phyloP scores from a whole-genome alignment of 2,888 invertebrate species.

The Acronicta psi region DNA sequence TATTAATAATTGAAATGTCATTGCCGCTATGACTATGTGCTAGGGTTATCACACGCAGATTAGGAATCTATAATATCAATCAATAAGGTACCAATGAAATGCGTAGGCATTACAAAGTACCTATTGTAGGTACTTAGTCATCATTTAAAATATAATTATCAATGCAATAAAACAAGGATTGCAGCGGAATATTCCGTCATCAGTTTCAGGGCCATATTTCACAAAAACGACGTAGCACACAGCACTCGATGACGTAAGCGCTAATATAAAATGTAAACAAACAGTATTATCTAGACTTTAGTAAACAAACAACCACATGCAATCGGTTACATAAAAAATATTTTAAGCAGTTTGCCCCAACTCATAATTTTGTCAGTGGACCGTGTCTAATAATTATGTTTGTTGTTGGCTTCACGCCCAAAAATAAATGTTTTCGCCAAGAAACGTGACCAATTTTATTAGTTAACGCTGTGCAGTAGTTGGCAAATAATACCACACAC shows the following conservation, averaged over 20 bases:
- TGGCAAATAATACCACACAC: slow-evolving; percentile 54
- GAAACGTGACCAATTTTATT: slow-evolving; percentile 70
- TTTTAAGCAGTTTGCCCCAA: slow-evolving; percentile 4
- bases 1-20: too few species aligned
- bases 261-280: slow-evolving; percentile 36
- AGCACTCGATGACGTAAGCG: slow-evolving; percentile 26
- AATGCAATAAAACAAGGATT: slow-evolving; percentile 34
- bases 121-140: background rate
- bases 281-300: slow-evolving; percentile 1
- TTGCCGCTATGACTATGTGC: too few species aligned
- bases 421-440: slow-evolving; percentile 65
- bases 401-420: slow-evolving; percentile 66
- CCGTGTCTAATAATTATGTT: slow-evolving; percentile 40
- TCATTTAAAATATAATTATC: slow-evolving; percentile 15
- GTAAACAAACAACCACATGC: slow-evolving; percentile 29
- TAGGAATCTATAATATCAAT: background rate
- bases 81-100: background rate
- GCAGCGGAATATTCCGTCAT: slow-evolving; percentile 40
- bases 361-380: slow-evolving; percentile 37
- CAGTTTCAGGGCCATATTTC: slow-evolving; percentile 35
- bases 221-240: slow-evolving; percentile 15
- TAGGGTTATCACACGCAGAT: too few species aligned
- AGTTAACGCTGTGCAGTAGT: slow-evolving; percentile 47
- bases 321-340: slow-evolving; percentile 1
- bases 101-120: background rate